phyloP scores from a whole-genome alignment of 2,888 invertebrate species.

The Drosophila cognata region DNA sequence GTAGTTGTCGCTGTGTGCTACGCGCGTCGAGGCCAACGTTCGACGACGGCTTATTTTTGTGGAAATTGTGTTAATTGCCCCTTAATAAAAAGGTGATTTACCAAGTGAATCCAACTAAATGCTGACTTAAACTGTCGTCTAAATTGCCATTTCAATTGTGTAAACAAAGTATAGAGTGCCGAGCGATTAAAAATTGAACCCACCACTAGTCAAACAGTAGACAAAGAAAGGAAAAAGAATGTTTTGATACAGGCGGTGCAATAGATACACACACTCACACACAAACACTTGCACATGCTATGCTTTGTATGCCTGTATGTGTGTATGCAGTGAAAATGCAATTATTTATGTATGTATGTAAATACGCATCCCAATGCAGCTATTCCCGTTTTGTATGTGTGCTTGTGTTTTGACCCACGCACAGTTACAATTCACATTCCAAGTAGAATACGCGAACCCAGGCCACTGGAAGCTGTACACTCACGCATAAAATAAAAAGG shows the following conservation, averaged over 20 bases:
- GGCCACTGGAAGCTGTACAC: constrained; percentile 56
- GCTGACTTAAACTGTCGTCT: constrained; percentile 38
- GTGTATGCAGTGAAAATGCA: constrained; percentile 1
- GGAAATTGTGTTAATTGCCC: constrained; percentile 27
- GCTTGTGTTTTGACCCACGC: constrained; percentile 50
- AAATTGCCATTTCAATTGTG: neutral
- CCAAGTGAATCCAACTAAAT: constrained; percentile 19
- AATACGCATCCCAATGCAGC: constrained; percentile 23
- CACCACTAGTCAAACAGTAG: constrained; percentile 42
- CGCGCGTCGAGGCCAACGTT: constrained; percentile 49
- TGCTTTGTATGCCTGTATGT: constrained; percentile 11
- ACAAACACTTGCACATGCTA: constrained; percentile 26
- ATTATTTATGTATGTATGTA: neutral
- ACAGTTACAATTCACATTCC: constrained; percentile 29
- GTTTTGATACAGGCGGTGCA: constrained; percentile 54
- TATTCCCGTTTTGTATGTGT: constrained; percentile 2
- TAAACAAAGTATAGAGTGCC: constrained; percentile 11
- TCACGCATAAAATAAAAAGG: constrained; percentile 2
- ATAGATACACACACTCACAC: constrained; percentile 47
- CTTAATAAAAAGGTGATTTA: constrained; percentile 50
- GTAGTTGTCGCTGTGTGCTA: constrained; percentile 40
- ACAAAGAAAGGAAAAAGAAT: constrained; percentile 61
- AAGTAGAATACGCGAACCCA: constrained; percentile 49
- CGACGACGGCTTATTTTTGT: constrained; percentile 14
- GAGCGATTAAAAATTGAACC: constrained; percentile 8